Base-by-base conservation (phyloP, 1,140 invertebrate species). In the Euura lappo region DNA sequence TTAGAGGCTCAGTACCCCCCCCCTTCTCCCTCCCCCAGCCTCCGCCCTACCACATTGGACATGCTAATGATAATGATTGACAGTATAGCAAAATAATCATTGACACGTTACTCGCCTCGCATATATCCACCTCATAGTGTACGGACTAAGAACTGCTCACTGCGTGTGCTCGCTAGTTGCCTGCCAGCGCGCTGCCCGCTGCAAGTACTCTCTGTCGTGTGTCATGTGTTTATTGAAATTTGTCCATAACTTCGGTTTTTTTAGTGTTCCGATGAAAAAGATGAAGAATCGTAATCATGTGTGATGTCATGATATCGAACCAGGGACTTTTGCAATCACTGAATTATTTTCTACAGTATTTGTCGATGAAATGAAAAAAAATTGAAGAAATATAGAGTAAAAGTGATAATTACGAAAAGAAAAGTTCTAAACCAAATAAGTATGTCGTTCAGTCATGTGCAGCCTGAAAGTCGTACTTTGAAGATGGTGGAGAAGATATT, bases 111-210 rank as follows among this genome's bases (percentile, higher is more conserved):
- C 76, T 79, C 44, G 77, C 28, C 74, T 81, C 74, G 77, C 76
- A 78, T 79, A 81, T 83, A 83, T 80, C 76, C 78, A 81, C 75
- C 76, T 80, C 72, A 75, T 70, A 78, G 51, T 81, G 80, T 84
- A 84, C 77, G 81, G 83, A 84, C 80, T 79, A 85, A 81, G 81
- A 85, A 84, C 79, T 83, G 83, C 82, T 87, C 86, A 87, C 85
- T 87, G 85, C 84, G 85, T 85, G 82, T 81, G 83, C 79, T 85
- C 79, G 84, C 78, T 82, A 75, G 78, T 28, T 81, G 76, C 74
- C 79, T 77, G 81, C 77, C 78, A 81, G 82, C 81, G 84, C 80
- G 79, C 84, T 86, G 83, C 83, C 84, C 85, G 79, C 73, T 84
- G 80, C 78, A 76, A 69, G 82, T 84, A 84, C 79, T 86, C 83